phyloP scores from a whole-genome alignment of 37 sponge, comb jelly and placozoan genomes.

The Hexactinellida sp. region DNA sequence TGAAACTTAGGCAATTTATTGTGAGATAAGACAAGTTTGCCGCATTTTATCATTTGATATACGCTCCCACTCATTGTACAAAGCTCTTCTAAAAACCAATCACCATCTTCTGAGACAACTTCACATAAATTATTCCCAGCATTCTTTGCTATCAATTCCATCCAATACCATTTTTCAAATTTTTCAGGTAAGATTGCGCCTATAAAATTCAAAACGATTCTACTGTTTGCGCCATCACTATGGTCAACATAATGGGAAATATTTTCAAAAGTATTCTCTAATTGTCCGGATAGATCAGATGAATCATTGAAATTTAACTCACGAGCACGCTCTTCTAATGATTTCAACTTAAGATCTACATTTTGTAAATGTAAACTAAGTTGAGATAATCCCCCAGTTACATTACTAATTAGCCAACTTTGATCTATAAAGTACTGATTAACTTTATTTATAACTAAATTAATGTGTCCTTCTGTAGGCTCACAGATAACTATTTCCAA shows the following conservation, averaged over 20 bases:
- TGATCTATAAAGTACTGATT: background rate
- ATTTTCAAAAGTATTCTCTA: background rate
- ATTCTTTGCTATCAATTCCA: slow-evolving; percentile 64
- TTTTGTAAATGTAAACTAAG: background rate
- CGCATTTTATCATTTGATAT: slow-evolving; percentile 41
- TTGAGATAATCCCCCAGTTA: background rate
- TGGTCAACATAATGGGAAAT: background rate
- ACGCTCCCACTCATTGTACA: slow-evolving; percentile 88
- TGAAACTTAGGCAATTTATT: background rate
- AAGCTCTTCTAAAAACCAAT: slow-evolving; percentile 96
- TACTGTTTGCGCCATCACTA: background rate
- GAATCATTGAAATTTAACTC: background rate
- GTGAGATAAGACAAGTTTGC: background rate
- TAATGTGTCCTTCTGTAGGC: background rate
- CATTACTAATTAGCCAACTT: background rate
- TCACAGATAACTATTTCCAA: background rate
- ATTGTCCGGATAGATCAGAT: background rate
- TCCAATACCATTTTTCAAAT: slow-evolving; percentile 43
- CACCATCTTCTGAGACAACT: slow-evolving; percentile 70
- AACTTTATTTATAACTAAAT: background rate
- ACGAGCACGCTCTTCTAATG: background rate
- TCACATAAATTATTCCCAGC: slow-evolving; percentile 39
- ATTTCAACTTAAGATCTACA: background rate
- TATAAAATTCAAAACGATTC: background rate
- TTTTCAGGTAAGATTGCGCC: background rate